These are phyloP conservation scores for Clarias laeviceps DNA, from an alignment of 2,797 vertebrate genomes.

Conservation along the genomic window DNA sequence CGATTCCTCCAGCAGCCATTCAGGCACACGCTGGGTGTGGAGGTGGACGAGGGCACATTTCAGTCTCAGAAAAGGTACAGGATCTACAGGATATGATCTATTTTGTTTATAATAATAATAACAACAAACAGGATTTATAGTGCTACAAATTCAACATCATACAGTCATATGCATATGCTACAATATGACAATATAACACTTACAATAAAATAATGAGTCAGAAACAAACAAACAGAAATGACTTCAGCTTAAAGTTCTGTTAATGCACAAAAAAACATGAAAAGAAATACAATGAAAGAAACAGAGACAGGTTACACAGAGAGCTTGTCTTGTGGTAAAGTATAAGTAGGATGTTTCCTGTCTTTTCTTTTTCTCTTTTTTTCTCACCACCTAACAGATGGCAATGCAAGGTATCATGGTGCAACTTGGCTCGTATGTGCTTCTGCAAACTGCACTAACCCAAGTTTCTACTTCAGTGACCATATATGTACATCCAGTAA, in stretches of 20 bases:
- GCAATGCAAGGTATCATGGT: constrained; percentile 24
- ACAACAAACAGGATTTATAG: constrained; percentile 28
- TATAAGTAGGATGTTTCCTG: constrained; percentile 55
- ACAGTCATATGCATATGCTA: background rate
- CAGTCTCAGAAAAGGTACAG: constrained; percentile 63
- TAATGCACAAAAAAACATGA: constrained; percentile 9
- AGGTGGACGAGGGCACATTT: constrained; percentile 57
- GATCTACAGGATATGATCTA: constrained; percentile 44
- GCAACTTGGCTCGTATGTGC: constrained; percentile 53
- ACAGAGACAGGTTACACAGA: background rate
- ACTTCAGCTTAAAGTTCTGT: background rate
- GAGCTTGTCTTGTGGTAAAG: constrained; percentile 44
- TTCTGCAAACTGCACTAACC: constrained; percentile 42
- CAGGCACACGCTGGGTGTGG: constrained; percentile 52
- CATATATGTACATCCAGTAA: constrained; percentile 20
- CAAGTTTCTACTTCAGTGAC: constrained; percentile 41
- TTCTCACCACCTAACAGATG: constrained; percentile 35
- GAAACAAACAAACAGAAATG: background rate
- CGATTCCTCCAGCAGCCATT: constrained; percentile 61
- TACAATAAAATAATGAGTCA: background rate
- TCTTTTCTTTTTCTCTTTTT: constrained; percentile 23
- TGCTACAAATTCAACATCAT: background rate
- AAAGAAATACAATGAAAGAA: constrained; percentile 17
- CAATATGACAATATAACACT: background rate
- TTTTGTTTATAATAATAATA: constrained; percentile 33